Base-by-base conservation (phyloP, 2,797 vertebrate genomes). In the Falco biarmicus region DNA sequence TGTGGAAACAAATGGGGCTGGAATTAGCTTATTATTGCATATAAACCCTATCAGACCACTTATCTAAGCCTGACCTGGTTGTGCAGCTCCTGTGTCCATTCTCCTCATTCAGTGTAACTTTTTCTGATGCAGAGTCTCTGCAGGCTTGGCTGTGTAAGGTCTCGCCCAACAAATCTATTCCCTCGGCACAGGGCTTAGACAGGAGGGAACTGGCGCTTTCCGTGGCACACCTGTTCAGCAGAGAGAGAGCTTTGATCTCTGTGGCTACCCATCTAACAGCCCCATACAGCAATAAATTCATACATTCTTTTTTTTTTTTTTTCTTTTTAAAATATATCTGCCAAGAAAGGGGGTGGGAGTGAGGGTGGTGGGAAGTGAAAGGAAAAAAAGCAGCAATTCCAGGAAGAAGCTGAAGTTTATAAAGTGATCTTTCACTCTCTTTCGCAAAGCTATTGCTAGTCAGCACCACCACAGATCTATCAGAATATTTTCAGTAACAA, bases 401-500 rank as follows among this genome's bases (percentile, higher is more conserved):
- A 93, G 87, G 88, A 94, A 97, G 89, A 91, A 89, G 59, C 22
- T 89, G 53, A 83, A 94, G 90, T 88, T 81, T 59, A 78, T 90
- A 93, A 95, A 92, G 84, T 93, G 56, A 84, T 69, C 57, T 91
- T 94, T 94, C 92, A 91, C 68, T 94, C 68, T 94, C 63, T 54
- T 71, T 77, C 89, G 83, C 61, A 77, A 93, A 91, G 81, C 76
- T 81, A 29, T 41, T 91, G 81, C 95, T 71, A 92, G 92, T 95
- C 80, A 96, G 87, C 83, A 87, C 85, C 71, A 76, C 91, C 95
- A 73, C 82, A 77, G 92, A 96, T 45, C 26, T 94, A 96, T 95
- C 85, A 75, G 89, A 91, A 43, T 90, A 95, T 95, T 96, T 97
- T 90, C 37, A 21, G 94, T 93, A 96, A 96, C 51, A 93, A 94